phyloP scores from a whole-genome alignment of 2,888 invertebrate species.

The Dicyrtoma fusca region DNA sequence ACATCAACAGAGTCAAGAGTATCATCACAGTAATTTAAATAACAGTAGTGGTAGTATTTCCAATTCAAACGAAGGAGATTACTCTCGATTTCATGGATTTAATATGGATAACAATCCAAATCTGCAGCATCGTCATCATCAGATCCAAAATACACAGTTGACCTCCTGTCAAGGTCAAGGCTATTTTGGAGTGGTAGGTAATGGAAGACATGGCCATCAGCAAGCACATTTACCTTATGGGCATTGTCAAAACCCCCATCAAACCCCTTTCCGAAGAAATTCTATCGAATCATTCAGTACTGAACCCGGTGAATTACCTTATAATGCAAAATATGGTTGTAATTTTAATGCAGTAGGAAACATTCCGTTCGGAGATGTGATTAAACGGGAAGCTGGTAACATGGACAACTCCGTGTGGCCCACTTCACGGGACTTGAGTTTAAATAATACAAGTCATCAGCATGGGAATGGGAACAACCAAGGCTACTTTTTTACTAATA shows the following conservation, averaged over 20 bases:
- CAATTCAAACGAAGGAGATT: constrained; percentile 26
- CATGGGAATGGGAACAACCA: constrained; percentile 7
- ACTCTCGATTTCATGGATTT: constrained; percentile 32
- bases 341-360: constrained; percentile 26
- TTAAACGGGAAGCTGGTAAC: constrained; percentile 32
- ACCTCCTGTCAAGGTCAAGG: constrained; percentile 30
- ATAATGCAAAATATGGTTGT: constrained; percentile 48
- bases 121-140: not conserved
- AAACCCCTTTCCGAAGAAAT: constrained; percentile 51
- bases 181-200: constrained; percentile 33
- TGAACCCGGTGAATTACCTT: constrained; percentile 53
- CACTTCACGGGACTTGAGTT: not conserved
- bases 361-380: constrained; percentile 32
- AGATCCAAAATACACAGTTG: constrained; percentile 6
- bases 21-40: constrained; percentile 31
- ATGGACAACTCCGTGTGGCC: constrained; percentile 7
- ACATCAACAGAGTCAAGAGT: constrained; percentile 5
- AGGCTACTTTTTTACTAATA: constrained; percentile 28
- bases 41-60: constrained; percentile 8
- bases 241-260: constrained; percentile 31
- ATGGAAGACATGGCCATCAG: not conserved
- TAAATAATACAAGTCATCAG: constrained; percentile 7
- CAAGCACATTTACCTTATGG: constrained; percentile 34
- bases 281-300: constrained; percentile 56
- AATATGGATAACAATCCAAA: constrained; percentile 16